Base-by-base conservation (phyloP, 2,797 vertebrate species). In the Brachyrhaphis roseni region DNA sequence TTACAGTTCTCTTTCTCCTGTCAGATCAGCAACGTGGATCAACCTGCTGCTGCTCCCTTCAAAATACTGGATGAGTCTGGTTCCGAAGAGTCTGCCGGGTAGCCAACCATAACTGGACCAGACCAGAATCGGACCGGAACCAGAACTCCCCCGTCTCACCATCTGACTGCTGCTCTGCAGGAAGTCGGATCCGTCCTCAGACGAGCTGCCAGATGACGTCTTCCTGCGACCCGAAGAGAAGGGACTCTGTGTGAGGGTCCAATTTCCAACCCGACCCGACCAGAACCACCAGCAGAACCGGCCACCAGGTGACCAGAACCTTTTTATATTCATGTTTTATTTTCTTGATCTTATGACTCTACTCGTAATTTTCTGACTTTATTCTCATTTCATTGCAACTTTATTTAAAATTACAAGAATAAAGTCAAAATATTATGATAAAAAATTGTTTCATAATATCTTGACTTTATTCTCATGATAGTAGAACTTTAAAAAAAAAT, bases 1-100 rank as follows among this genome's bases (percentile, higher is more conserved):
- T 18, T 15, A 62, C 13, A 36, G 59, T 62, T 62, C 43, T 39
- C 49, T 34, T 36, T 36, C 36, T 80, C 47, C 47, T 5, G 28
- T 62, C 77, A 53, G n/a, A n/a, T 47, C 51, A 23, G 10, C 8
- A 73, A 68, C 15, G 45, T 6, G 0, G 41, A 1, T 10, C 5
- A 0, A 13, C 66, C 45, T 3, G 4, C 47, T 8, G 20, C 75
- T 8, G 0, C 75, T 12, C 81, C 79, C 20, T 82, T 92, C 36
- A 74, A 82, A 34, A 72, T 88, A 12, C 72, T 83, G 36, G 82
- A 86, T 1, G 87, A 91, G 71, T 75, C 72, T 1, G 72, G 59
- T 57, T 74, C 75, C 47, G 43, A 72, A 72, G 12, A 5, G 76
- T 78, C 80, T 76, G 23, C 78, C 87, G 81, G 88, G 93, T 93